Percentiles rank a stretch among this genome's conserved stretches.
Conservation (phyloP, 1,140 invertebrate species). For the Diabrotica virgifera region DNA sequence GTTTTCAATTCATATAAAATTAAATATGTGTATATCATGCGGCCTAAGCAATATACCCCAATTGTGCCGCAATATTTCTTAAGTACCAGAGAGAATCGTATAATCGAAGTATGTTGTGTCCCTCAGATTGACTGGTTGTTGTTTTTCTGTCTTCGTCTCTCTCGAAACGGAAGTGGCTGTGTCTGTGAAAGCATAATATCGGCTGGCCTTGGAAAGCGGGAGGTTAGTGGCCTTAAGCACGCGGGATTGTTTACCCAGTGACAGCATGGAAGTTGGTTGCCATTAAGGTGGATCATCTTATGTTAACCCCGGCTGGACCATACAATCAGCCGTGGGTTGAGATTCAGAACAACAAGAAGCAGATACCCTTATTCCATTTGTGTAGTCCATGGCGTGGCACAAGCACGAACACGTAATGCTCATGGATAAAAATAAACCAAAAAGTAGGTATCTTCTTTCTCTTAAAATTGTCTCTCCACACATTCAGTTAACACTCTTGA, state of each 20-base stretch:
- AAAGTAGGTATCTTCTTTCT: conserved; percentile 56
- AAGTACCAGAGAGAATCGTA: conserved; percentile 11
- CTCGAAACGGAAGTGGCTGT: conserved; percentile 34
- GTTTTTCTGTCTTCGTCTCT: conserved; percentile 35
- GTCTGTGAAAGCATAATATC: conserved; percentile 33
- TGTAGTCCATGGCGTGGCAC: conserved; percentile 64
- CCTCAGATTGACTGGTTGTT: conserved; percentile 33
- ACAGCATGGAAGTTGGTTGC: conserved; percentile 26
- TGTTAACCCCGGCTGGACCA: conserved; percentile 18
- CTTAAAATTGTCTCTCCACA: not conserved
- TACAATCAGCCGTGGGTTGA: conserved; percentile 14
- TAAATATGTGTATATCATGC: conserved; percentile 15
- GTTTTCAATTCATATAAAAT: conserved; percentile 1
- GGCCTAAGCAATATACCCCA: conserved; percentile 11
- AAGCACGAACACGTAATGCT: conserved; percentile 70
- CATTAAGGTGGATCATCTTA: conserved; percentile 13
- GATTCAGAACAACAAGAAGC: conserved; percentile 18
- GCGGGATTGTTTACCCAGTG: conserved; percentile 46
- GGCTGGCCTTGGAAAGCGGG: conserved; percentile 42
- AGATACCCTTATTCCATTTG: conserved; percentile 16
- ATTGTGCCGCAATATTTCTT: conserved; percentile 5
- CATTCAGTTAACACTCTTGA: conserved; percentile 9
- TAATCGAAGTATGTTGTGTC: conserved; percentile 7
- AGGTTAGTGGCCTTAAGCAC: conserved; percentile 46
- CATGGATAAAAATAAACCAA: conserved; percentile 68